Conservation (phyloP, 2,113 vertebrate species). For the Coreoperca whiteheadi region DNA sequence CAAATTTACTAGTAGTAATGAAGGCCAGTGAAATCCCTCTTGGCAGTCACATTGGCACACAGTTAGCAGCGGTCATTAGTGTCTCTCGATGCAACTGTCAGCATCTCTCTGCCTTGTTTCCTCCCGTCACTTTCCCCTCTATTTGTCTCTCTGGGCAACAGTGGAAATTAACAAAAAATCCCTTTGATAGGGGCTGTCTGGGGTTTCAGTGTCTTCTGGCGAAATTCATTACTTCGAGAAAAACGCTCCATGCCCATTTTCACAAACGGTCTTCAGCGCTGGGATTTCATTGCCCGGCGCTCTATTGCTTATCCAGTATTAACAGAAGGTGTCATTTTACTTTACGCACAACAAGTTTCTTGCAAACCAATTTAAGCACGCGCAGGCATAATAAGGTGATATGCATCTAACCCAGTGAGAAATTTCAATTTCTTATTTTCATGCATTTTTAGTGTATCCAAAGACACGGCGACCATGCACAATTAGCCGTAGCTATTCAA, state of each 20-base stretch:
- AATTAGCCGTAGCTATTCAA: constrained; percentile 20
- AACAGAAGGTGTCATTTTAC: constrained; percentile 49
- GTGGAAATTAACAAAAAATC: constrained; percentile 34
- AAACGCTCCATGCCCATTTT: constrained; percentile 7
- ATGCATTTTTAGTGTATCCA: constrained; percentile 12
- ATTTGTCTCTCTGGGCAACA: constrained; percentile 28
- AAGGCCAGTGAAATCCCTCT: constrained; percentile 18
- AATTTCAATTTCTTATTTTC: constrained; percentile 29
- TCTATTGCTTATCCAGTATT: constrained; percentile 12
- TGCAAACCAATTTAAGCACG: constrained; percentile 33
- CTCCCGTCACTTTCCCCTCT: not conserved
- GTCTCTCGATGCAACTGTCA: constrained; percentile 24
- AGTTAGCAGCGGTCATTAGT: constrained; percentile 44
- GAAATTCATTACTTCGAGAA: constrained; percentile 53
- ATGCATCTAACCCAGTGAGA: not conserved
- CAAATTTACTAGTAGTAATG: constrained; percentile 24
- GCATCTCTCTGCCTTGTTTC: constrained; percentile 35
- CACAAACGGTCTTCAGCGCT: not conserved
- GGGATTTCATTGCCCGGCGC: not conserved
- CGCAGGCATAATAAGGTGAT: constrained; percentile 28
- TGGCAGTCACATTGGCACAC: constrained; percentile 9
- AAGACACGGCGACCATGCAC: not conserved
- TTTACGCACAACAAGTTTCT: constrained; percentile 24
- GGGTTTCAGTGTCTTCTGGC: constrained; percentile 39
- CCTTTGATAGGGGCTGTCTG: constrained; percentile 44